Evolutionary conservation across 2,797 vertebrate genomes (phyloP), one percentile per base, ranked within the genome.

Genomic region (Oreortyx pictus): DNA sequence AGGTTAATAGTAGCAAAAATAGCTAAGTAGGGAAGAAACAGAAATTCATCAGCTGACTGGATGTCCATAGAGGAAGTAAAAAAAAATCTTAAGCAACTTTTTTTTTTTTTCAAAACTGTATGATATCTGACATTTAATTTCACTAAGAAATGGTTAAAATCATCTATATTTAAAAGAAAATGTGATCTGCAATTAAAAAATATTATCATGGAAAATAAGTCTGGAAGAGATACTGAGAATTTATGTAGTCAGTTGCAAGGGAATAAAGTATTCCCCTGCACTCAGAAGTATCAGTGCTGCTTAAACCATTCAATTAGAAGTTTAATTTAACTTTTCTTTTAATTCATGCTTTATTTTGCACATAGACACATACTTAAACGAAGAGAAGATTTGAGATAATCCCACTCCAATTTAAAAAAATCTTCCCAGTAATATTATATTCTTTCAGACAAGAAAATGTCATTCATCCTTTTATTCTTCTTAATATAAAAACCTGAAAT

Each of bases 31-130:
- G 16, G 10, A 20, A 27, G 31, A 81, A 74, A 1, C 1, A 47
- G n/a, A 71, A 79, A 86, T 23, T n/a, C 37, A 64, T 39, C 59
- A 29, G 12, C 11, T 72, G 9, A n/a, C 68, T 46, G 12, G 3
- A 81, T 81, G 11, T 11, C 33, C 16, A 10, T 46, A 14, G 16
- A 89, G 72, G 7, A 31, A 8, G 4, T n/a, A 10, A 44, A 90
- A 93, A 93, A 27, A 93, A 72, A 79, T 24, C 12, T 33, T 7
- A 84, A 86, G 20, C 4, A 86, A 64, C 31, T 0, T 5, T 54
- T 59, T 65, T 54, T 59, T 65, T 49, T 0, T 1, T 3, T 12
- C 23, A 25, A 75, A n/a, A 61, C 18, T 0, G 31, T 0, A 0
- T 35, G 4, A 31, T 43, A 50, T 43, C 41, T 68, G 7, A 25